Percentiles rank a stretch among this genome's conserved stretches.
These are phyloP conservation scores for Neoascia interrupta DNA, from an alignment of 2,888 invertebrate species.

Conservation along the genomic window DNA sequence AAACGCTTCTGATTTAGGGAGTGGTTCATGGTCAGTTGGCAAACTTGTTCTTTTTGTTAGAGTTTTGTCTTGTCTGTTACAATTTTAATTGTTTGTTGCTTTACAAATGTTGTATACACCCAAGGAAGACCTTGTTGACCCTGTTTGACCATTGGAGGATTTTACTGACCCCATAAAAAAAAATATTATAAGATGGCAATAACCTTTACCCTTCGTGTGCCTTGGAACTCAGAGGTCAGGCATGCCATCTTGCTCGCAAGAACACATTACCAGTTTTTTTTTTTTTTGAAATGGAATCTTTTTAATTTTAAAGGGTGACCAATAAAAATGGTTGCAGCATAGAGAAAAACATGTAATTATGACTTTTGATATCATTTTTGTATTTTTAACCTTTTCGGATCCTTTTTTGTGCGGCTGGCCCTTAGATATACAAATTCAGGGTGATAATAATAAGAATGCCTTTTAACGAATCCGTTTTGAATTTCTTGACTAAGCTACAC, in stretches of 20 bases:
- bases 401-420: too few species aligned
- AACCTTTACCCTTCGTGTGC: slow-evolving; percentile 68
- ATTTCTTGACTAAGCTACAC: too few species aligned
- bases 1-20: slow-evolving; percentile 11
- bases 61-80: slow-evolving; percentile 63
- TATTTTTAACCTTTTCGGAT: too few species aligned
- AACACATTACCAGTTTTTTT: background rate
- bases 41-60: slow-evolving; percentile 3
- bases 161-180: slow-evolving; percentile 39
- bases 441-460: too few species aligned
- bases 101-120: slow-evolving; percentile 32
- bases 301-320: slow-evolving; percentile 30
- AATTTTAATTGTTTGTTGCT: slow-evolving; percentile 60
- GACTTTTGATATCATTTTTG: too few species aligned
- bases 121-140: slow-evolving; percentile 60
- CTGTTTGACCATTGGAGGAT: slow-evolving; percentile 62
- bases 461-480: too few species aligned
- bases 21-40: slow-evolving; percentile 25
- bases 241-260: slow-evolving; percentile 29
- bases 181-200: slow-evolving; percentile 23
- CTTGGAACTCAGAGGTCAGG: slow-evolving; percentile 43
- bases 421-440: too few species aligned
- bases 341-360: background rate
- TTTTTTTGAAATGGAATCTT: background rate
- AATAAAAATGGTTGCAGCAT: slow-evolving; percentile 40